These are phyloP conservation scores for Ambastaia sidthimunki DNA, from an alignment of 2,797 vertebrate genomes.

Conservation along the genomic window DNA sequence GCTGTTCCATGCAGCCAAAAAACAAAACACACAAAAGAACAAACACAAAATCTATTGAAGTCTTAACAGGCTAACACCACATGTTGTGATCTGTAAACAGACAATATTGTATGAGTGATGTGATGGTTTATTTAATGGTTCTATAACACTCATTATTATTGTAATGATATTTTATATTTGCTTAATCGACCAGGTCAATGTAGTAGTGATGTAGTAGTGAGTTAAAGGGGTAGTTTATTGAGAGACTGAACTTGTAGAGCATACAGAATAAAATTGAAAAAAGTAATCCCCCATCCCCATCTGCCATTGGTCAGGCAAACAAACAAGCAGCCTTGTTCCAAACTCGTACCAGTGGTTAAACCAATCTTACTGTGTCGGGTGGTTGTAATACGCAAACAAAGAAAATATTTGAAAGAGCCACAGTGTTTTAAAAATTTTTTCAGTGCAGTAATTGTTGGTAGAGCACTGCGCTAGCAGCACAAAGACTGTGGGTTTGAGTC, in stretches of 20 bases:
- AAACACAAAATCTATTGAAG: neutral
- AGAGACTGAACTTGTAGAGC: neutral
- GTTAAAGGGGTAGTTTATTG: neutral
- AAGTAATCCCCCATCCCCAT: neutral
- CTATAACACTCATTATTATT: neutral
- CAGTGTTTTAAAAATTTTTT: too few relatives aligned
- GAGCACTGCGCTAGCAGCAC: too few relatives aligned
- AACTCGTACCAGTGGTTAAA: neutral
- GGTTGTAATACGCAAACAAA: too few relatives aligned
- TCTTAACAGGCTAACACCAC: constrained; percentile 19
- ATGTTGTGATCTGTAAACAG: constrained; percentile 19
- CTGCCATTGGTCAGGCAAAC: too few relatives aligned
- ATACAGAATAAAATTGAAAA: neutral
- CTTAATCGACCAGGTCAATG: neutral
- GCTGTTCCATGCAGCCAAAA: constrained; percentile 29
- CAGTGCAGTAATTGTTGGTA: too few relatives aligned
- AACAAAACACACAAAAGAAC: neutral
- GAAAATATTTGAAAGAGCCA: too few relatives aligned
- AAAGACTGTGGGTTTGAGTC: too few relatives aligned
- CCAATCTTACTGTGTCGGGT: too few relatives aligned
- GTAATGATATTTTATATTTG: neutral
- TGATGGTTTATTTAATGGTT: neutral
- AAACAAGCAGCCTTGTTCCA: too few relatives aligned
- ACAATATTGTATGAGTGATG: neutral
- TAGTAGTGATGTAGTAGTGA: neutral